Percentiles rank a stretch among this genome's conserved stretches.
Conservation (phyloP, 2,797 vertebrate species). For the Petrocephalus sullivani region DNA sequence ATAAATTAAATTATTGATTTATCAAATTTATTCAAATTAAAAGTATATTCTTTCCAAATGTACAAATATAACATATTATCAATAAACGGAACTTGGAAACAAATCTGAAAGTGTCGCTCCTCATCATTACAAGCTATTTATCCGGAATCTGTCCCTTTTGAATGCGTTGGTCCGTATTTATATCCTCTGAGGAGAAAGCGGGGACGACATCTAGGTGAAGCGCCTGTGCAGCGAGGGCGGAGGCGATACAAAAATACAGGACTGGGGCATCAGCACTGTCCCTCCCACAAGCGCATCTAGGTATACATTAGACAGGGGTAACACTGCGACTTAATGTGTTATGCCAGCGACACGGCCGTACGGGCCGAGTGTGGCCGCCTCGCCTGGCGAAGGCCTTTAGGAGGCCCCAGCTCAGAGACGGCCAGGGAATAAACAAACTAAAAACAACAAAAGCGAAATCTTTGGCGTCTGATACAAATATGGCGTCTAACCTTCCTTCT, state of each 20-base stretch:
- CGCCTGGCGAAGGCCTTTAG: not conserved
- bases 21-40: constrained; percentile 67
- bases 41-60: constrained; percentile 56
- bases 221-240: not conserved
- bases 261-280: not conserved
- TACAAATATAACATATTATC: constrained; percentile 65
- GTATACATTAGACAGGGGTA: not conserved
- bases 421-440: constrained; percentile 26
- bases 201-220: not conserved
- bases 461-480: constrained; percentile 75
- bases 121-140: constrained; percentile 36
- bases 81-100: constrained; percentile 55
- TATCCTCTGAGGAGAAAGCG: not conserved
- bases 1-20: constrained; percentile 58
- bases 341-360: not conserved
- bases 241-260: not conserved
- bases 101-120: constrained; percentile 65
- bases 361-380: not conserved
- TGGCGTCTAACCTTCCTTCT: constrained; percentile 63
- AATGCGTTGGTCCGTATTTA: constrained; percentile 23
- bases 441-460: constrained; percentile 63
- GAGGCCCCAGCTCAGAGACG: too few relatives aligned
- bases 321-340: not conserved
- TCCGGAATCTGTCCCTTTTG: constrained; percentile 43
- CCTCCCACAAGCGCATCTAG: not conserved